A percentile compares a stretch with the other conserved stretches of the same genome.
phyloP scores from a whole-genome alignment of 2,113 vertebrate species.

The Lanius ludovicianus region DNA sequence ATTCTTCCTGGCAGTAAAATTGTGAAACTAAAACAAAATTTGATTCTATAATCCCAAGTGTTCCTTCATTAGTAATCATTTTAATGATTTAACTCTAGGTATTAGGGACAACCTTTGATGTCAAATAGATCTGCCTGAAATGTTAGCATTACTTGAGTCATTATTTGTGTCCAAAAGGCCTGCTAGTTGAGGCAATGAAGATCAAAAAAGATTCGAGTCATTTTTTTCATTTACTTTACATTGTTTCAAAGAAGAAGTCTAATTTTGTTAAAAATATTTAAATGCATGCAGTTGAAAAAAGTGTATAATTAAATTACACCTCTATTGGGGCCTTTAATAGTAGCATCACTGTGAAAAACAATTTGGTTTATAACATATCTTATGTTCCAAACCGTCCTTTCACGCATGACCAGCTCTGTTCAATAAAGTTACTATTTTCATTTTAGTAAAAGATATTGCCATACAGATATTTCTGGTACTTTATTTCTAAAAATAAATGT shows the following conservation, averaged over 20 bases:
- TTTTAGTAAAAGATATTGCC: not conserved
- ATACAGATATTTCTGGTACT: not conserved
- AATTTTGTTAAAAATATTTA: not conserved
- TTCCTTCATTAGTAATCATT: not conserved
- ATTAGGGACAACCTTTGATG: not conserved
- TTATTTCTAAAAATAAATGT: not conserved
- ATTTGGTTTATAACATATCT: not conserved
- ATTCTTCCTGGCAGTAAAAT: not conserved
- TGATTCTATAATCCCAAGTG: not conserved
- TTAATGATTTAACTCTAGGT: not conserved
- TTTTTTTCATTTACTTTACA: not conserved
- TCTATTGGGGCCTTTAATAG: not conserved
- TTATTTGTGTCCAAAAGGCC: not conserved
- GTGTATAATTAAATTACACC: not conserved
- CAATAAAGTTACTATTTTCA: not conserved
- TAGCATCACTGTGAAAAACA: not conserved
- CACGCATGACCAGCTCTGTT: not conserved
- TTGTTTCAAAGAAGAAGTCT: not conserved
- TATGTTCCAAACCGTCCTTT: not conserved
- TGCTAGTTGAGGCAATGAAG: not conserved
- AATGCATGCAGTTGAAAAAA: not conserved
- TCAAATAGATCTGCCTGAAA: not conserved
- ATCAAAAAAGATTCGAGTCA: not conserved
- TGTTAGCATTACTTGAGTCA: not conserved
- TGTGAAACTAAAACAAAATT: not conserved